A percentile compares a stretch with the other conserved stretches of the same genome.
Conservation (phyloP, 1,140 invertebrate species). For the Drosophila oshimai region DNA sequence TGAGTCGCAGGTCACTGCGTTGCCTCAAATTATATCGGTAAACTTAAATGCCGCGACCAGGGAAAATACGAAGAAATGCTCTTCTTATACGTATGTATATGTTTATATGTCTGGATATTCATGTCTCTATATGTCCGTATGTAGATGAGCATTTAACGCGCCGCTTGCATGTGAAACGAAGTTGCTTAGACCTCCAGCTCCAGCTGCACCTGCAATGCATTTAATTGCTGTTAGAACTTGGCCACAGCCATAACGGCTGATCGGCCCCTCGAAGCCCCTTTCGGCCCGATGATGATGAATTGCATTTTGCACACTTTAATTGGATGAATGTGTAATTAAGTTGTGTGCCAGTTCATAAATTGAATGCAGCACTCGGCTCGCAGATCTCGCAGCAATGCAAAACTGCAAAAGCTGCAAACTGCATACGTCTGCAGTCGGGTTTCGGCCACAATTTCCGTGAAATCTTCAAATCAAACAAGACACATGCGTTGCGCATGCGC, state of each 20-base stretch:
- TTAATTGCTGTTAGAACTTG: constrained; percentile 80
- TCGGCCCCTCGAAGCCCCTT: constrained; percentile 1
- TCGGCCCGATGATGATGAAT: constrained; percentile 64
- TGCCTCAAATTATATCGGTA: constrained; percentile 32
- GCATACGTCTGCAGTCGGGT: constrained; percentile 4
- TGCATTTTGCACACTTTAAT: constrained; percentile 81
- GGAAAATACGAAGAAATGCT: constrained; percentile 3
- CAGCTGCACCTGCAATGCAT: constrained; percentile 68
- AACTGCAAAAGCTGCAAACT: background rate
- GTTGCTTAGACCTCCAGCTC: constrained; percentile 16
- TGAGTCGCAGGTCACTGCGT: background rate
- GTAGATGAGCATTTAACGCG: constrained; percentile 69
- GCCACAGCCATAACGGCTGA: constrained; percentile 67
- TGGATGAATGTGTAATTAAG: constrained; percentile 80
- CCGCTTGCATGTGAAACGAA: constrained; percentile 75
- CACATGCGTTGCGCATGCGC: constrained; percentile 78
- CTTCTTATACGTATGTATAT: background rate
- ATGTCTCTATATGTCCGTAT: constrained; percentile 7
- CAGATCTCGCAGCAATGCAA: constrained; percentile 15
- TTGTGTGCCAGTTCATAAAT: constrained; percentile 67
- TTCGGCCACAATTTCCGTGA: constrained; percentile 51
- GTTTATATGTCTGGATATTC: background rate
- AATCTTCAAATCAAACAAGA: constrained; percentile 78
- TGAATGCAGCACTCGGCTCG: constrained; percentile 21
- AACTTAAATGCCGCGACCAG: constrained; percentile 14